Base-by-base conservation (phyloP, 2,888 invertebrate genomes). In the Drosophila paramelanica region DNA sequence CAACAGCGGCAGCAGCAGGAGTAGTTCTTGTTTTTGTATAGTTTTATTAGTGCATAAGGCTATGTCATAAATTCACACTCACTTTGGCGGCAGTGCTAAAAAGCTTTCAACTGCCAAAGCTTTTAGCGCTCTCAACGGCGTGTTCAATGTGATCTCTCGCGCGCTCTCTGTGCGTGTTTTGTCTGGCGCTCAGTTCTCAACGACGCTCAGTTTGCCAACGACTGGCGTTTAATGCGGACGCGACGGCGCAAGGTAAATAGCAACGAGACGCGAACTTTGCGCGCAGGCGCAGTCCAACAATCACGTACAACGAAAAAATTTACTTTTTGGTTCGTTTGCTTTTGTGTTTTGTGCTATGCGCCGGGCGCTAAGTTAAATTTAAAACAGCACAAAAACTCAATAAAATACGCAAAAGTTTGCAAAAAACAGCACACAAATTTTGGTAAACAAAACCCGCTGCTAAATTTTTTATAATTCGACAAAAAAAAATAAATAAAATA, bases 191-290 rank as follows among this genome's bases (percentile, higher is more conserved):
- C 67, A 31, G 23, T 61, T 59, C 62, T 73, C 43, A 56, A 56
- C 49, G 41, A 55, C 49, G 67, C 60, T 88, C 87, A 86, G 89
- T 90, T 89, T 73, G 76, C 73, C 77, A 69, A 75, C 79, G 79
- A 83, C 84, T 81, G 86, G 76, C 89, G 82, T 72, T 78, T 76
- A 72, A 80, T 79, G 64, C 83, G 83, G 90, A 90, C 91, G 90
- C 58, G 74, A 59, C 52, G 66, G 50, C 60, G 64, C 61, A 53
- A 67, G 62, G 62, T 67, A 49, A 67, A 69, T 46, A 64, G 50
- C 8, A 67, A 55, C 25, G 36, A 46, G 51, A 57, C 65, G 67
- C 50, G 46, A 60, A 38, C 51, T 66, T 60, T 65, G 52, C 68
- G 79, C 89, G 79, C 88, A 84, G 61, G 76, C 86, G 85, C 87